Evolutionary conservation across 2,113 vertebrate species (phyloP), one percentile per base, ranked within the genome.

Genomic region (Triplophysa tibetana): DNA sequence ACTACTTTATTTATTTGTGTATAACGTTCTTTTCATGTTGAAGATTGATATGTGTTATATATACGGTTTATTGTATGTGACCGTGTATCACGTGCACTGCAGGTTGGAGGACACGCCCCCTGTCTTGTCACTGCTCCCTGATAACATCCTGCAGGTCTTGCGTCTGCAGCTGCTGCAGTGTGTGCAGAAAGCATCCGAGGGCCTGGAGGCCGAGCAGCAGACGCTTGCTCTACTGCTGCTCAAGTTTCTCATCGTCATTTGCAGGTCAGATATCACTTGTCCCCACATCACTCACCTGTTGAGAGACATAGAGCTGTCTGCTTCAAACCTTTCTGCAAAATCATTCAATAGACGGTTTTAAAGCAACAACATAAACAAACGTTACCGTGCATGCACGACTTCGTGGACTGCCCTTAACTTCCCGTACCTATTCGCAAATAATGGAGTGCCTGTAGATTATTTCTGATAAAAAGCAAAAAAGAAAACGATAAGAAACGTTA

Each of bases 131-230:
- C 92, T 98, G 85, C 94, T 99, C 78, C 97, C 96, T 29, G 97
- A 99, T 91, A 97, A 98, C 90, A 97, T 99, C 89, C 93, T 99
- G 78, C 97, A 98, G 89, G 96, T 99, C 79, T 85, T 98, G 82
- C 93, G 97, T 75, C 93, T 95, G 48, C 97, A 99, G 89, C 91
- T 98, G 81, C 89, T 98, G 12, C 95, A 98, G 48, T 98, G 97
- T 75, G 96, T 99, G 85, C 96, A 98, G 90, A 99, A 99, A 88
- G 94, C 95, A 70, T 95, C 96, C 0, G 95, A 96, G 41, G 97
- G 97, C 2, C 88, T 99, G 86, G 98, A 99, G 86, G 94, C 95
- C 26, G 95, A 97, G 82, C 98, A 99, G 75, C 98, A 98, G 84
- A 89, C 94, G 50, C 88, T 99, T 66, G 94, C 96, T 1, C 84